These are phyloP conservation scores for Heliconius himera DNA, from an alignment of 1,140 invertebrate genomes.

Conservation along the genomic window DNA sequence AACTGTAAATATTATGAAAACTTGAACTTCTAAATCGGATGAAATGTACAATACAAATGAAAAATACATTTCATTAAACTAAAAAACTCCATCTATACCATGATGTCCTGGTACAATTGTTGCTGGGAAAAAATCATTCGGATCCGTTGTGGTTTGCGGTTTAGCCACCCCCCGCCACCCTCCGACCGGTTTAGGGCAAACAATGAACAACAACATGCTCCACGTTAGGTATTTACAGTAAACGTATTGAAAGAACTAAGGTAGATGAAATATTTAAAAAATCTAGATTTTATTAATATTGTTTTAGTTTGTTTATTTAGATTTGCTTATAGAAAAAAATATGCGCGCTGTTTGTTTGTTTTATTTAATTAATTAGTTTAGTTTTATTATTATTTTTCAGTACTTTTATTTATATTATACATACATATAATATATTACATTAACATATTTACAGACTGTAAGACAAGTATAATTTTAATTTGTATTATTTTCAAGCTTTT, in stretches of 20 bases:
- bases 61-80: constrained; percentile 13
- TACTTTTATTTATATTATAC: no score
- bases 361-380: background rate
- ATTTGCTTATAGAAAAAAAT: no score
- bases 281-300: background rate
- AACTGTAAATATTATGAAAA: no score
- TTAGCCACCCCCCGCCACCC: constrained; percentile 32
- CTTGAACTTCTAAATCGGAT: background rate
- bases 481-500: no score
- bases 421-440: no score
- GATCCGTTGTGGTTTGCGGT: constrained; percentile 35
- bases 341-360: background rate
- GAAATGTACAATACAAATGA: constrained; percentile 11
- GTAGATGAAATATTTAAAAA: background rate
- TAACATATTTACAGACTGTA: no score
- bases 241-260: background rate
- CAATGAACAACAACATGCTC: background rate
- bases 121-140: constrained; percentile 38
- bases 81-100: constrained; percentile 19
- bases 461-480: no score
- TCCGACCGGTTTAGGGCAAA: constrained; percentile 12
- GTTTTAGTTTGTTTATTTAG: no score
- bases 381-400: no score
- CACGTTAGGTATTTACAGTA: background rate
- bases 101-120: constrained; percentile 42